phyloP scores from a whole-genome alignment of 2,797 vertebrate species.

The Amphiprion clarkii region DNA sequence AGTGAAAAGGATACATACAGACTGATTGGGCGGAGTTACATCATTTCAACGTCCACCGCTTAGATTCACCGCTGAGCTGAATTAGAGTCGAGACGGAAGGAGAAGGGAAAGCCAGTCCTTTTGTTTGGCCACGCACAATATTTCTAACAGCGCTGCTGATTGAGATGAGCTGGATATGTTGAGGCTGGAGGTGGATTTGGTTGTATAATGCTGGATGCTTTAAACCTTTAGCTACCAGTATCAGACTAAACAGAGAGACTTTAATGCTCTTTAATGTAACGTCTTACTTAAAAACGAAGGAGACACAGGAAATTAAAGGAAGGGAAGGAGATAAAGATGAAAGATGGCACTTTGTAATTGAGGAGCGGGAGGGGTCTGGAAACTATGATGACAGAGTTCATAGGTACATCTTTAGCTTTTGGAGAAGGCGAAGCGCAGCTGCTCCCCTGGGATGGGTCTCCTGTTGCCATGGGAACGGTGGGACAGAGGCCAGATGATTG shows the following conservation, averaged over 20 bases:
- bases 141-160: slow-evolving; percentile 48
- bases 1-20: slow-evolving; percentile 33
- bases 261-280: slow-evolving; percentile 45
- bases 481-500: slow-evolving; percentile 69
- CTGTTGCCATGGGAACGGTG: slow-evolving; percentile 65
- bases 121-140: slow-evolving; percentile 25
- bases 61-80: slow-evolving; percentile 21
- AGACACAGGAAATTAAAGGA: slow-evolving; percentile 51
- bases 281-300: slow-evolving; percentile 39
- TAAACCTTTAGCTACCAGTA: slow-evolving; percentile 48
- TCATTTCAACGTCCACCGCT: slow-evolving; percentile 7
- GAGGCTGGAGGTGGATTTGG: slow-evolving; percentile 34
- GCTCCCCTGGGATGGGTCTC: slow-evolving; percentile 66
- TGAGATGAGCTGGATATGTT: slow-evolving; percentile 48
- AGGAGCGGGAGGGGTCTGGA: slow-evolving; percentile 14
- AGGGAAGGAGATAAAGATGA: slow-evolving; percentile 50
- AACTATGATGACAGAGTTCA: slow-evolving; percentile 53
- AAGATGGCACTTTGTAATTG: slow-evolving; percentile 46
- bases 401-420: slow-evolving; percentile 60
- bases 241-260: slow-evolving; percentile 29
- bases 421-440: slow-evolving; percentile 51
- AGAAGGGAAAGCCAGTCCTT: slow-evolving; percentile 24
- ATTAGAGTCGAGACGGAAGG: slow-evolving; percentile 14
- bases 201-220: slow-evolving; percentile 38
- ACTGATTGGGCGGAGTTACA: slow-evolving; percentile 9